A percentile compares a stretch with the other conserved stretches of the same genome.
These are phyloP conservation scores for Lutjanus argentimaculatus DNA, from an alignment of 2,797 vertebrate species.

Conservation along the genomic window DNA sequence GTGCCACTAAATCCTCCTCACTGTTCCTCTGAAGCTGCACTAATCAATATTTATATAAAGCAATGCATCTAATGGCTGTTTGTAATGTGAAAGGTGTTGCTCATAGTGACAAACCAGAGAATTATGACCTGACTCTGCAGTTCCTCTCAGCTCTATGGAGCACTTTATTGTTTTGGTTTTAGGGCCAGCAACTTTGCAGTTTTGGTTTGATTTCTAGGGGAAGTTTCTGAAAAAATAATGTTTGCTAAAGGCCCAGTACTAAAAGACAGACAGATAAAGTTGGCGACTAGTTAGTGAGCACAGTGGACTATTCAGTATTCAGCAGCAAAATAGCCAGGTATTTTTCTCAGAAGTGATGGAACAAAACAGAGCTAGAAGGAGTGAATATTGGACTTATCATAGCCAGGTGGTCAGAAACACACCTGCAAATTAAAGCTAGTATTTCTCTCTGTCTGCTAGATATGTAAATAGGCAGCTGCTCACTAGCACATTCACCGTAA, in stretches of 20 bases:
- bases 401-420: not conserved
- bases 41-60: not conserved
- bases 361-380: not conserved
- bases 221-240: not conserved
- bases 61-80: not conserved
- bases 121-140: not conserved
- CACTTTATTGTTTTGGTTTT: constrained; percentile 3
- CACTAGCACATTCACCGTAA: not conserved
- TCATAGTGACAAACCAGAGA: not conserved
- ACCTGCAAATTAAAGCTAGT: not conserved
- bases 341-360: constrained; percentile 4
- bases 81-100: not conserved
- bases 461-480: not conserved
- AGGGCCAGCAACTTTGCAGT: too few species aligned
- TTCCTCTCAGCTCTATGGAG: not conserved
- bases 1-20: too few species aligned
- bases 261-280: not conserved
- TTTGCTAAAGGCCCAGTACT: not conserved
- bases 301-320: not conserved
- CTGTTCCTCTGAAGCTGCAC: not conserved
- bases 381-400: not conserved
- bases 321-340: not conserved
- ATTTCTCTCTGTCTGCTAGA: not conserved
- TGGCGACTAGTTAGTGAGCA: not conserved
- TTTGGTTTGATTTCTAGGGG: not conserved